Evolutionary conservation across 2,113 vertebrate genomes (phyloP).

Genomic region (Podilymbus podiceps): DNA sequence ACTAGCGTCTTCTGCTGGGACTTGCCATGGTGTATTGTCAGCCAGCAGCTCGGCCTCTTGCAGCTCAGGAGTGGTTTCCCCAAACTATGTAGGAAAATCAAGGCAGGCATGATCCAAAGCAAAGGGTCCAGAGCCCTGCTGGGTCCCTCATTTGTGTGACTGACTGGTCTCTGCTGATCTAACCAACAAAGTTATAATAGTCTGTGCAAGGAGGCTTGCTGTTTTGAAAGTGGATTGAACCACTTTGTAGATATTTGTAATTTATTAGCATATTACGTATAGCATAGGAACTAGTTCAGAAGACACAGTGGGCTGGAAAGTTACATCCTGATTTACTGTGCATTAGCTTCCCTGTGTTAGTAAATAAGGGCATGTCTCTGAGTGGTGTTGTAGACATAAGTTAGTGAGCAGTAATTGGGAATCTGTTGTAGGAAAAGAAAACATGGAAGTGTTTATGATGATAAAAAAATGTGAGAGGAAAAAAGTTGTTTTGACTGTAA

Average conservation of each 20-base stretch:
- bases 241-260: no score
- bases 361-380: neutral
- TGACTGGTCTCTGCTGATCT: neutral
- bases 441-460: neutral
- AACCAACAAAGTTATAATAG: rapidly evolving
- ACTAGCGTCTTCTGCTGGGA: neutral
- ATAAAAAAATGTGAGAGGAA: neutral
- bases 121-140: neutral
- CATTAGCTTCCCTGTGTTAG: neutral
- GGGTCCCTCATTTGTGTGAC: neutral
- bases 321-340: neutral
- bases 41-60: neutral
- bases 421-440: neutral
- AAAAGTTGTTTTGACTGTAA: neutral
- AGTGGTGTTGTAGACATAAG: neutral
- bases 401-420: neutral
- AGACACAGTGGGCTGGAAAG: neutral
- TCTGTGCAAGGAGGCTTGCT: neutral
- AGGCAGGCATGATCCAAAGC: neutral
- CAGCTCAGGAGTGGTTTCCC: neutral
- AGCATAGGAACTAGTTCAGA: neutral
- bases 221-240: neutral
- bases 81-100: neutral
- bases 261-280: no score
- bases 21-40: neutral